phyloP scores from a whole-genome alignment of 2,797 vertebrate genomes.

The Buphagus erythrorhynchus region DNA sequence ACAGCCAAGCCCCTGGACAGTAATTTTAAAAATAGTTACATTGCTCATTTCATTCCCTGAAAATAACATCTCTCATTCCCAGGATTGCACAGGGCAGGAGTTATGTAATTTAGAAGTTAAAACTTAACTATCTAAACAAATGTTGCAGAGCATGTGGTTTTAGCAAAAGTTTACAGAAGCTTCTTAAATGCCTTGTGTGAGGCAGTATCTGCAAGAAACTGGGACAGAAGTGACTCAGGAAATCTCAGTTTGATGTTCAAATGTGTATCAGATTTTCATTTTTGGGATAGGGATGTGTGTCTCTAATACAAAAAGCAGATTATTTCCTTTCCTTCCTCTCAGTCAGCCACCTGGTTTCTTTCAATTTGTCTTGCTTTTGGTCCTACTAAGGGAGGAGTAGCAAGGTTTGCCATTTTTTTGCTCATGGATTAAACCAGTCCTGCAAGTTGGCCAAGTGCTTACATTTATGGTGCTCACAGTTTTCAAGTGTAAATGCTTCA shows the following conservation, averaged over 20 bases:
- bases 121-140: not conserved
- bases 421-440: not conserved
- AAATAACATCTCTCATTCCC: conserved; percentile 1
- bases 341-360: not conserved
- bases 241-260: not conserved
- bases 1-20: not conserved
- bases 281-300: not conserved
- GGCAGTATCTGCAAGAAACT: not conserved
- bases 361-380: not conserved
- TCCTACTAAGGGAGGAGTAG: not conserved
- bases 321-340: not conserved
- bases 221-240: not conserved
- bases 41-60: not conserved
- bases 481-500: not conserved
- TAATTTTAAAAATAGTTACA: not conserved
- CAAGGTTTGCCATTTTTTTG: not conserved
- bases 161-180: not conserved
- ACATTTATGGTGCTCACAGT: not conserved
- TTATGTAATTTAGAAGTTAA: not conserved
- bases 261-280: not conserved
- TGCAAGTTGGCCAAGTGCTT: not conserved
- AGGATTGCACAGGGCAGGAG: not conserved
- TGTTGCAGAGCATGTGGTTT: not conserved
- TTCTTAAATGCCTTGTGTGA: not conserved
- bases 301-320: not conserved